Evolutionary conservation across 2,797 vertebrate species (phyloP).

Genomic region (Anabas testudineus): DNA sequence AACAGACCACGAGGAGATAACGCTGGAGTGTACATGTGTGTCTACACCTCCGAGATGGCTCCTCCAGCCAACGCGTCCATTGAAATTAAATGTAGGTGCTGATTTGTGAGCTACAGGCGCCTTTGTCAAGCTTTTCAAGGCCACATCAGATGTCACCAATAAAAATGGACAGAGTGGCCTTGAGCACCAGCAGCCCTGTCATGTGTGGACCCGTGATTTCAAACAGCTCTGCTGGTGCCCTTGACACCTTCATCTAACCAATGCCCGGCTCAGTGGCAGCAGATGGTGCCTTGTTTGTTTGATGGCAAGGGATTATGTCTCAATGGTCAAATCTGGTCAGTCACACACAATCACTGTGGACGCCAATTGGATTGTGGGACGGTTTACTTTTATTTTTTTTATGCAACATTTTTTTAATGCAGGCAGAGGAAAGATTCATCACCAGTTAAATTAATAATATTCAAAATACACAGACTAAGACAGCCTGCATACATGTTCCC

Average conservation of each 20-base stretch:
- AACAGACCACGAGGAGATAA: slow-evolving; percentile 90
- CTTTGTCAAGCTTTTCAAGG: slow-evolving; percentile 35
- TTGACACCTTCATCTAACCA: slow-evolving; percentile 77
- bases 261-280: slow-evolving; percentile 78
- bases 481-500: slow-evolving; percentile 2
- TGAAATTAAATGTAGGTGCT: slow-evolving; percentile 93
- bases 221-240: slow-evolving; percentile 64
- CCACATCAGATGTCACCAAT: slow-evolving; percentile 37
- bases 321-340: slow-evolving; percentile 73
- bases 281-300: slow-evolving; percentile 86
- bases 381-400: slow-evolving; percentile 55
- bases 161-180: slow-evolving; percentile 49
- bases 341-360: slow-evolving; percentile 50
- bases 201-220: slow-evolving; percentile 67
- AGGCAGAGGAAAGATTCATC: neutral
- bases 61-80: slow-evolving; percentile 93
- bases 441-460: neutral
- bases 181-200: slow-evolving; percentile 53
- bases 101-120: slow-evolving; percentile 34
- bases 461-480: slow-evolving; percentile 8
- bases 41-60: slow-evolving; percentile 86
- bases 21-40: slow-evolving; percentile 94
- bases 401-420: slow-evolving; percentile 8
- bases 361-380: slow-evolving; percentile 52
- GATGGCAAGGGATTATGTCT: slow-evolving; percentile 81